A percentile compares a stretch with the other conserved stretches of the same genome.
phyloP scores from a whole-genome alignment of 1,140 invertebrate genomes.

The Drosophila mayri region DNA sequence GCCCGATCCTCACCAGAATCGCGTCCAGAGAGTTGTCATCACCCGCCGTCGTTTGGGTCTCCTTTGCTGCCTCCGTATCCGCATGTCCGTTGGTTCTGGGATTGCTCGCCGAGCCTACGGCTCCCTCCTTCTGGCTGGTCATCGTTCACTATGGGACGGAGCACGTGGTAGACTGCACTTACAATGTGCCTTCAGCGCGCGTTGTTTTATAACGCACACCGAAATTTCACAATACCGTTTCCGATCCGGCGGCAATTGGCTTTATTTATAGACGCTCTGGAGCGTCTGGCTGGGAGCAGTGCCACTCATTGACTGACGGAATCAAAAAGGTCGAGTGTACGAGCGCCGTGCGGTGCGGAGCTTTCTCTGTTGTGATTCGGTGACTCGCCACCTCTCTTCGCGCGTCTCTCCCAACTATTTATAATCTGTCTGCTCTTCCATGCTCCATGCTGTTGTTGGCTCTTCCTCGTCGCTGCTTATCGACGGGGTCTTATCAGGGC shows the following conservation, averaged over 20 bases:
- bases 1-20: slow-evolving; percentile 76
- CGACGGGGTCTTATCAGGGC: slow-evolving; percentile 23
- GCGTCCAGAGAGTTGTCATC: slow-evolving; percentile 67
- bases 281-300: slow-evolving; percentile 52
- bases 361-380: slow-evolving; percentile 6
- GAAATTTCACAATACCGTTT: slow-evolving; percentile 23
- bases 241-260: not conserved
- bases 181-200: slow-evolving; percentile 21
- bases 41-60: slow-evolving; percentile 8
- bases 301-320: slow-evolving; percentile 53
- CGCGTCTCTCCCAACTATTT: slow-evolving; percentile 25
- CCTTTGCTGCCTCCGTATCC: slow-evolving; percentile 20
- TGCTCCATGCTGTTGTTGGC: not conserved
- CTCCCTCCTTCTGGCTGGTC: slow-evolving; percentile 29
- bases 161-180: slow-evolving; percentile 71
- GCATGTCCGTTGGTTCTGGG: slow-evolving; percentile 14
- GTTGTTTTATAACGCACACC: slow-evolving; percentile 60
- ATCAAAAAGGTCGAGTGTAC: slow-evolving; percentile 18
- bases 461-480: slow-evolving; percentile 9
- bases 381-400: not conserved
- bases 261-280: slow-evolving; percentile 24
- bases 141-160: slow-evolving; percentile 1
- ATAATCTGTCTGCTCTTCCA: slow-evolving; percentile 38
- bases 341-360: not conserved
- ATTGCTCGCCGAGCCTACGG: slow-evolving; percentile 3